Base-by-base conservation (phyloP, 2,113 vertebrate genomes). In the Heterotilapia buettikoferi region DNA sequence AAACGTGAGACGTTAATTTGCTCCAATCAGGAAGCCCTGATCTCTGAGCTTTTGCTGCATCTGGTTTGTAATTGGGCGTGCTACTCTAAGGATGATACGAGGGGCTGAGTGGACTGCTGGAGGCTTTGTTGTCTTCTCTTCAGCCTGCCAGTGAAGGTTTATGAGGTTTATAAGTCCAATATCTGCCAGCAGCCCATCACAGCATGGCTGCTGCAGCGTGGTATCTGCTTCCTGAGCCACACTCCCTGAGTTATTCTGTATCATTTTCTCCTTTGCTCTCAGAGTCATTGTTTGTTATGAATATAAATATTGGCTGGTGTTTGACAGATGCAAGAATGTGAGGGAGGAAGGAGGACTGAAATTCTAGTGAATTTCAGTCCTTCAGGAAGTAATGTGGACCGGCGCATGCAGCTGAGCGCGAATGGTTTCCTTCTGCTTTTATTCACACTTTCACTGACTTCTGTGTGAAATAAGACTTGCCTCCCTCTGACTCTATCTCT, bases 351-450 rank as follows among this genome's bases (percentile, higher is more conserved):
- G 56, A 33, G 89, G 80, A 94, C 88, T 92, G 82, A 93, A 91
- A 91, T 94, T 92, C 81, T 90, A 82, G 45, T 47, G 78, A 93
- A 87, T 54, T 54, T 54, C 52, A 54, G 52, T 21, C 68, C 68
- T 92, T 84, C 92, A 93, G 89, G 85, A 92, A 93, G 92, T 92
- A 89, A 94, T 95, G 88, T 92, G 84, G 84, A 84, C 87, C 7
- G 1, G 59, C 11, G 66, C 84, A 73, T 2, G 18, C 73, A 71
- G 83, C 31, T 88, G 80, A 68, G 84, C 84, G 50, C 4, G 24
- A 90, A 93, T 86, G 73, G 84, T 91, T 95, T 94, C 92, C 82
- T 24, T 93, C 82, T 90, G 88, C 86, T 88, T 88, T 89, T 93
- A 85, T 91, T 94, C 86, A 40, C 61, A 31, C 87, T 90, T 40